phyloP scores from a whole-genome alignment of 2,888 invertebrate genomes.

The Diarsia dahlii region DNA sequence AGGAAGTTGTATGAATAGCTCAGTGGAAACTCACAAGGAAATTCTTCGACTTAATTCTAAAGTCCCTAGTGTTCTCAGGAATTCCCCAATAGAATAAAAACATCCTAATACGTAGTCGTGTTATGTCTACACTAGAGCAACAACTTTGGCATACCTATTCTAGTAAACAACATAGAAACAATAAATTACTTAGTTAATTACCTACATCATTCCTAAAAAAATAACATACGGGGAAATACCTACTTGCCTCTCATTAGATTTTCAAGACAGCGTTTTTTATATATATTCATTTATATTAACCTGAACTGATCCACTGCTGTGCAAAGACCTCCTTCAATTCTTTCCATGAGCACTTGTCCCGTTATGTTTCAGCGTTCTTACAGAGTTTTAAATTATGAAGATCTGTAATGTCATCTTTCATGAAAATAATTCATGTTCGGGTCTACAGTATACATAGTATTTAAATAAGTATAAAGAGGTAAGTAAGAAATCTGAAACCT shows the following conservation, averaged over 20 bases:
- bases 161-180: constrained; percentile 5
- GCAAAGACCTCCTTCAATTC: no score
- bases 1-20: constrained; percentile 62
- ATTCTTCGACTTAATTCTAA: constrained; percentile 48
- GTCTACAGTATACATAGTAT: background rate
- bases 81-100: constrained; percentile 50
- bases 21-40: constrained; percentile 54
- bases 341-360: no score
- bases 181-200: background rate
- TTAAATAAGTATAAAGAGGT: background rate
- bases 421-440: background rate
- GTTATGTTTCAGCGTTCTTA: no score
- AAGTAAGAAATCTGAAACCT: no score
- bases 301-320: no score
- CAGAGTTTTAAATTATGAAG: background rate
- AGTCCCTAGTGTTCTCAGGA: constrained; percentile 21
- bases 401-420: background rate
- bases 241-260: background rate
- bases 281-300: no score
- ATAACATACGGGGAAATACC: background rate
- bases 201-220: background rate
- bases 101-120: background rate
- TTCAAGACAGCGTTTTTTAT: background rate
- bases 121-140: background rate
- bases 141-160: background rate